A percentile compares a stretch with the other conserved stretches of the same genome.
Conservation (phyloP, 2,113 vertebrate genomes). For the Polypterus senegalus region DNA sequence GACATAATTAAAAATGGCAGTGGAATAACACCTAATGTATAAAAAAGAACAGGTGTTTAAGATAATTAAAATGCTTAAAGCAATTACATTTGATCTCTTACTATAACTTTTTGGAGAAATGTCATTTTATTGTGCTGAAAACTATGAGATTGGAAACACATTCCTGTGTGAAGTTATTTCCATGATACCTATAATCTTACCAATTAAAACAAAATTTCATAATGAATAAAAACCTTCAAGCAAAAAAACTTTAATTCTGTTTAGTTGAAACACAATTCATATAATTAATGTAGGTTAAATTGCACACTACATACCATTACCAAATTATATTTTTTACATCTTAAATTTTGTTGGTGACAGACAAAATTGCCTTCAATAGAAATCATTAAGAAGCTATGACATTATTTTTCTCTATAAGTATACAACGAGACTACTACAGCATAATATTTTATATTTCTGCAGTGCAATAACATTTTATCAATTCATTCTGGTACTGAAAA, state of each 20-base stretch:
- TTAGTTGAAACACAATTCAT: neutral
- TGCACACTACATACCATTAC: neutral
- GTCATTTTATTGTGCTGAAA: too few species aligned
- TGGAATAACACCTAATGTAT: too few species aligned
- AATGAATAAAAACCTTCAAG: neutral
- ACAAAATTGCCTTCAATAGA: slow-evolving; percentile 4
- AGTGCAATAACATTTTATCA: neutral
- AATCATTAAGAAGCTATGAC: slow-evolving; percentile 2
- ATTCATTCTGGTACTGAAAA: slow-evolving; percentile 1
- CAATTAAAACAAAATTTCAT: neutral
- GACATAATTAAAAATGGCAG: too few species aligned
- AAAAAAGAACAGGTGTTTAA: too few species aligned
- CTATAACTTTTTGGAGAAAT: too few species aligned
- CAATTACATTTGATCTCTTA: too few species aligned
- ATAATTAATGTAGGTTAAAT: neutral
- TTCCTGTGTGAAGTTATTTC: too few species aligned
- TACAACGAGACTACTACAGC: neutral
- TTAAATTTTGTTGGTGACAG: neutral
- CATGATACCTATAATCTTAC: neutral
- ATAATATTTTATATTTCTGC: neutral
- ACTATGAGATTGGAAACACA: too few species aligned
- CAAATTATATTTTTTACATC: slow-evolving; percentile 3
- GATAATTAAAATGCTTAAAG: too few species aligned
- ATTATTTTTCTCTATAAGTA: neutral
- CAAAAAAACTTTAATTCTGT: neutral